Evolutionary conservation across 2,888 invertebrate genomes (phyloP).

Genomic region (Lasioglossum malachurum): DNA sequence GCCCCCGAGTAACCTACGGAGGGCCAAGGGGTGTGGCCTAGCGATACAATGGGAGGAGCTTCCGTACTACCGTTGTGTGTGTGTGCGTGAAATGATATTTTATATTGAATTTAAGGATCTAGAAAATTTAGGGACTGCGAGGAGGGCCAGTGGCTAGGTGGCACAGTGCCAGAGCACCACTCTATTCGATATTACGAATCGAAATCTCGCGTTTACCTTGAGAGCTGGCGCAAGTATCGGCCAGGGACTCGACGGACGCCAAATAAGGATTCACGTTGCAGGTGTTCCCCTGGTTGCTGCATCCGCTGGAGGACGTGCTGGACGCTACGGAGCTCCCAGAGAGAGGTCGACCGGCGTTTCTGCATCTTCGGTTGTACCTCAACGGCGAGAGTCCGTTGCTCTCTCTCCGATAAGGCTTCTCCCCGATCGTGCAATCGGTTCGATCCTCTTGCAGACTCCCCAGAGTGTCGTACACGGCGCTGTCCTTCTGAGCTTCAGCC

Average conservation of each 20-base stretch:
- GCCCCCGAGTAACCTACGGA: background rate
- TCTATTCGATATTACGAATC: background rate
- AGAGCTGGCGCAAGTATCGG: conserved; percentile 89
- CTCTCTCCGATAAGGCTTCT: conserved; percentile 84
- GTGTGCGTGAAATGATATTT: too few species aligned
- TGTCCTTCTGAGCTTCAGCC: conserved; percentile 43
- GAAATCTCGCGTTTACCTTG: conserved; percentile 77
- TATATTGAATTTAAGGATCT: too few species aligned
- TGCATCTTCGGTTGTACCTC: conserved; percentile 86
- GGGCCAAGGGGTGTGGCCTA: background rate
- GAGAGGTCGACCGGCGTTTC: conserved; percentile 88
- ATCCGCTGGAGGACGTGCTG: conserved; percentile 85
- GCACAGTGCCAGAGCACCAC: background rate
- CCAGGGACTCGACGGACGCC: conserved; percentile 95
- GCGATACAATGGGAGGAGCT: too few species aligned
- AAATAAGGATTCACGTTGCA: conserved; percentile 91
- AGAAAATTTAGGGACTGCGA: background rate
- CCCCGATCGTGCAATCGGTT: conserved; percentile 51
- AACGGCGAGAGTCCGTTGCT: conserved; percentile 75
- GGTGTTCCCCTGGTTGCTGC: conserved; percentile 87
- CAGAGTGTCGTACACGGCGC: conserved; percentile 8
- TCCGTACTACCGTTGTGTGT: too few species aligned
- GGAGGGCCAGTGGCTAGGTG: background rate
- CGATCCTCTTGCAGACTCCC: conserved; percentile 24
- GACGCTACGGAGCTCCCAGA: conserved; percentile 93